Base-by-base conservation (phyloP, 2,113 vertebrate species). In the Poecilia latipinna region DNA sequence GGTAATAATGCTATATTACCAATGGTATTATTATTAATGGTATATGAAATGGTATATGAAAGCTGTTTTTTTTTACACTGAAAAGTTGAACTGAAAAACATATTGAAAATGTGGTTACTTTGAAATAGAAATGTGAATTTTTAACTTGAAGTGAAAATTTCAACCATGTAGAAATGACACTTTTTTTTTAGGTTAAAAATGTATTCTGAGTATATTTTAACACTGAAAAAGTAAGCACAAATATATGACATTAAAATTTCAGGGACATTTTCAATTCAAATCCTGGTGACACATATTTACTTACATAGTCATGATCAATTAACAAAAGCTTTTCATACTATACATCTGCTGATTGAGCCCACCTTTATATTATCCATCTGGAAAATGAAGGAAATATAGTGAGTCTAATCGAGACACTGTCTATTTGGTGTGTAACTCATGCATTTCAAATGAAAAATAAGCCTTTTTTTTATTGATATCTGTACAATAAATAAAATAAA, bases 401-500 rank as follows among this genome's bases (percentile, higher is more conserved):
- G 15, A 31, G 26, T 77, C 54, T 24, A 15, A 65, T n/a, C 11
- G 12, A 62, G 70, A 73, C 39, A 32, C 29, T 68, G 22, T 73
- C 8, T 66, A 7, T 74, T 65, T 72, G 62, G 31, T 64, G 31
- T 51, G 13, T 3, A 61, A 35, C 33, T 11, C 13, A 13, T 12
- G 33, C 32, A 76, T 65, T 72, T 80, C 37, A 73, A n/a, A 39
- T 19, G 12, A 70, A 71, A 1, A 44, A 8, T 4, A 72, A 39
- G 60, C 74, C 82, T 54, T 88, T 65, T 74, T n/a, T 32, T 35
- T 35, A 1, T 35, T 35, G 33, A 61, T 48, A 42, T 2, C 8
- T 11, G 54, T 85, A 72, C 66, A 80, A 82, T 74, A 77, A 88
- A 79, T 80, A 74, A 79, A 90, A 73, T 32, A 61, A 77, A 84